These are phyloP conservation scores for Etheostoma cragini DNA, from an alignment of 2,113 vertebrate genomes.

Conservation along the genomic window DNA sequence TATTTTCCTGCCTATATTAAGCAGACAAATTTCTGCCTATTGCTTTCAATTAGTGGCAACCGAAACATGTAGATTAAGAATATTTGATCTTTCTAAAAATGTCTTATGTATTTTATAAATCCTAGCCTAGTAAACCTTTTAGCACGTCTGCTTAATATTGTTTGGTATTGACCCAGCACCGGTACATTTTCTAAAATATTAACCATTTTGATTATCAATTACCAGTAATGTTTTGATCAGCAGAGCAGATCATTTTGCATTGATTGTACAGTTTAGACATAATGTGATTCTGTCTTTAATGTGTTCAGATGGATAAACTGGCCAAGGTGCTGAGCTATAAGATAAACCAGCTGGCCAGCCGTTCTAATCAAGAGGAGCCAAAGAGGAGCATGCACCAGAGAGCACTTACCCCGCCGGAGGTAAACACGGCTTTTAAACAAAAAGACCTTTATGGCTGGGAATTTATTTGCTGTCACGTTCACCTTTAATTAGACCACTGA, in stretches of 20 bases:
- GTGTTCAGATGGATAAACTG: constrained; percentile 85
- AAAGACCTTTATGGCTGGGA: background rate
- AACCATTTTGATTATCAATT: background rate
- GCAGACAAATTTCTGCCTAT: background rate
- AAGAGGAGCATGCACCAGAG: constrained; percentile 78
- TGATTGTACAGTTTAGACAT: background rate
- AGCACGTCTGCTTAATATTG: background rate
- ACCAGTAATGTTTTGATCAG: background rate
- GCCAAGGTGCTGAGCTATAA: constrained; percentile 89
- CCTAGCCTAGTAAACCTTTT: background rate
- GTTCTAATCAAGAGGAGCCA: constrained; percentile 75
- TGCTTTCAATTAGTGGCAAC: background rate
- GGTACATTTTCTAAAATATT: background rate
- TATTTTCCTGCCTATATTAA: background rate
- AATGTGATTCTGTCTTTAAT: background rate
- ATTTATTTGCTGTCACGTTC: background rate
- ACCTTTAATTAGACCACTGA: background rate
- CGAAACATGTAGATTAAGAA: background rate
- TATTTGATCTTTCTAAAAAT: background rate
- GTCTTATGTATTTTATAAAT: background rate
- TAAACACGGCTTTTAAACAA: constrained; percentile 61
- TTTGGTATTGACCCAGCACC: background rate
- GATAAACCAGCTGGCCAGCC: constrained; percentile 86
- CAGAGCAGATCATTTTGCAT: background rate
- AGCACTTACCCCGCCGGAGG: constrained; percentile 88